Evolutionary conservation across 2,113 vertebrate species (phyloP).

Genomic region (Xyrauchen texanus): DNA sequence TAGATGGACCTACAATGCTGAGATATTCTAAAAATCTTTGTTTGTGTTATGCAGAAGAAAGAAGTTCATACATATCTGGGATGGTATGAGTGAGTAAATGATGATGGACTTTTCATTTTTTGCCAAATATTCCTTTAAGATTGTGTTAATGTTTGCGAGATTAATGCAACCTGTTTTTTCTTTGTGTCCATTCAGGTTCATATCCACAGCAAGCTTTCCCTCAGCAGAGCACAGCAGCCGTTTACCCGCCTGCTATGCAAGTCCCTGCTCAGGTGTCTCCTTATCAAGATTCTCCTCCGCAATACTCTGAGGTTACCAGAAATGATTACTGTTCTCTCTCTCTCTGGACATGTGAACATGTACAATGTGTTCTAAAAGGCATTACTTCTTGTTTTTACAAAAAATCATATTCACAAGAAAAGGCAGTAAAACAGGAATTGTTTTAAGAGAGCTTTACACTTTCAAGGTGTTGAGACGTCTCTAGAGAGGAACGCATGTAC

Average conservation of each 20-base stretch:
- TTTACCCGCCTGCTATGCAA: conserved; percentile 86
- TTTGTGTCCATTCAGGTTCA: conserved; percentile 72
- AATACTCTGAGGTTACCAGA: conserved; percentile 86
- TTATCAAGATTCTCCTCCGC: conserved; percentile 88
- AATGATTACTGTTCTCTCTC: too few species aligned
- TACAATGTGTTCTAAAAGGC: background rate
- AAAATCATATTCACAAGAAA: too few species aligned
- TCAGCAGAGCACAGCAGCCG: conserved; percentile 81
- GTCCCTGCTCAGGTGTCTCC: conserved; percentile 87
- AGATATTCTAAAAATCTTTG: too few species aligned
- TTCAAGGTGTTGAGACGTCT: too few species aligned
- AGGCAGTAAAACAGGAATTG: too few species aligned
- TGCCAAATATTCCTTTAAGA: background rate
- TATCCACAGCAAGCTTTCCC: conserved; percentile 89
- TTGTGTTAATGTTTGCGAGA: background rate
- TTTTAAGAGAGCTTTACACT: too few species aligned
- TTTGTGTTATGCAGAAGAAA: too few species aligned
- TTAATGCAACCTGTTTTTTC: background rate
- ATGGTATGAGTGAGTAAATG: too few species aligned
- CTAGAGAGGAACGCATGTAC: background rate
- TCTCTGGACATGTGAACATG: background rate
- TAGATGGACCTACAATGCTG: too few species aligned
- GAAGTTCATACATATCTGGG: too few species aligned
- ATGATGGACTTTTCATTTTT: too few species aligned
- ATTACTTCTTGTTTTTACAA: background rate